Base-by-base conservation (phyloP, 2,888 invertebrate genomes). In the Ophioninae sp. region DNA sequence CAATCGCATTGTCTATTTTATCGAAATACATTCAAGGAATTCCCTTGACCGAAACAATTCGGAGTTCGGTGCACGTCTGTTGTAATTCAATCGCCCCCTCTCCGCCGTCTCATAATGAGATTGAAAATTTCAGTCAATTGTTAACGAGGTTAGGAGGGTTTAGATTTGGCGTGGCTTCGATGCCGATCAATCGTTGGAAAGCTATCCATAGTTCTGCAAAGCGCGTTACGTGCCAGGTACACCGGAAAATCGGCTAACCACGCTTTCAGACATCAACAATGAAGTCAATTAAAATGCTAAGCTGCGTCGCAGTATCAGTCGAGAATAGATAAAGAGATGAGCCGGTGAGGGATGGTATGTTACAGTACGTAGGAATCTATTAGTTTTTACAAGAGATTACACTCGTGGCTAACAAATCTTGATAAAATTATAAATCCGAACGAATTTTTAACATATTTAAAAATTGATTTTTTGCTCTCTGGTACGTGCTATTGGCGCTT, bases 261-360 rank as follows among this genome's bases (percentile, higher is more conserved):
- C 59, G 20, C 59, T 22, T 3, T 59, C 59, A 59, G 20, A 41
- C 20, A 67, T 41, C 73, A 69, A 82, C 74, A 84, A 79, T 84
- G 65, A 37, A 75, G 59, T 79, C 79, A 82, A 82, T 75, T 79
- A 75, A 82, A 84, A 84, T 84, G 84, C 79, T 75, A 79, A 82
- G 75, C 56, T 51, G 59, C 56, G 13, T 20, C 63, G 64, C 41
- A 30, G 73, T 73, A 44, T 61, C 58, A 63, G 41, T 56, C 41
- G 67, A 30, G 22, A 67, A 68, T 22, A 58, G 67, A 68, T 17
- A n/a, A 56, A 58, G 58, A 71, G 37, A 59, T 17, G 30, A 13
- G 58, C 9, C 39, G 59, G 58, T 13, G 56, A 67, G 65, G 20
- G 10, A 20, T n/a, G 22, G 41, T n/a, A 69, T 37, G 17, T 51